Conservation (phyloP, 2,113 vertebrate genomes). For the Mobula birostris region DNA sequence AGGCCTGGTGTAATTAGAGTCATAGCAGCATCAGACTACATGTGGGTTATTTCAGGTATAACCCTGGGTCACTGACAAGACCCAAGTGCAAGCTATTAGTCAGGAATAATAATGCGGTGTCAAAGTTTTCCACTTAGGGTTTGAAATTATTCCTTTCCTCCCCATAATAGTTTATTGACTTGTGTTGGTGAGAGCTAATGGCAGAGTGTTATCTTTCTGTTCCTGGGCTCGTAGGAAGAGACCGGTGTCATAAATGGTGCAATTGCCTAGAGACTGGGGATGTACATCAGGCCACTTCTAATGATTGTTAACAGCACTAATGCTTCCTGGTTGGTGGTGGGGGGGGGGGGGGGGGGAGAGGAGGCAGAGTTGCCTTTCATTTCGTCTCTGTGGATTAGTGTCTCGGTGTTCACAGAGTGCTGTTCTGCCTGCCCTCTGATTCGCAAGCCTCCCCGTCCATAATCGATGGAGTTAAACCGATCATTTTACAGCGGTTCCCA, state of each 20-base stretch:
- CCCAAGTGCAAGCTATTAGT: background rate
- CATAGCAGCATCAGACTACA: background rate
- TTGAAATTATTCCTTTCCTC: background rate
- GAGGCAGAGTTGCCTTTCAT: background rate
- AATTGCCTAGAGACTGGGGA: background rate
- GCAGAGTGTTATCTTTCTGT: slow-evolving; percentile 15
- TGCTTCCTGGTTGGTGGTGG: background rate
- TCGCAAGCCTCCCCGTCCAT: background rate
- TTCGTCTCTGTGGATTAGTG: slow-evolving; percentile 18
- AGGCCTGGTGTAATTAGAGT: background rate
- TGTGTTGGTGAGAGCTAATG: background rate
- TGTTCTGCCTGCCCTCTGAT: background rate
- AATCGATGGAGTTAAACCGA: background rate
- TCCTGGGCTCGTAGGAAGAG: background rate
- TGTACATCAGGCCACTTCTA: background rate
- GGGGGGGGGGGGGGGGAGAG: too few species aligned
- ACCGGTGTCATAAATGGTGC: slow-evolving; percentile 15
- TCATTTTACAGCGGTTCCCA: background rate
- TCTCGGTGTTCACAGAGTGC: background rate
- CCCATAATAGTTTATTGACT: background rate
- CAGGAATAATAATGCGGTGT: background rate
- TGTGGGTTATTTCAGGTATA: background rate
- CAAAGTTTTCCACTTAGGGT: slow-evolving; percentile 9
- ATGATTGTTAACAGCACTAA: slow-evolving; percentile 33
- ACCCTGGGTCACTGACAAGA: background rate